Conservation (phyloP, 1,140 invertebrate genomes). For the Rhyzopertha dominica region DNA sequence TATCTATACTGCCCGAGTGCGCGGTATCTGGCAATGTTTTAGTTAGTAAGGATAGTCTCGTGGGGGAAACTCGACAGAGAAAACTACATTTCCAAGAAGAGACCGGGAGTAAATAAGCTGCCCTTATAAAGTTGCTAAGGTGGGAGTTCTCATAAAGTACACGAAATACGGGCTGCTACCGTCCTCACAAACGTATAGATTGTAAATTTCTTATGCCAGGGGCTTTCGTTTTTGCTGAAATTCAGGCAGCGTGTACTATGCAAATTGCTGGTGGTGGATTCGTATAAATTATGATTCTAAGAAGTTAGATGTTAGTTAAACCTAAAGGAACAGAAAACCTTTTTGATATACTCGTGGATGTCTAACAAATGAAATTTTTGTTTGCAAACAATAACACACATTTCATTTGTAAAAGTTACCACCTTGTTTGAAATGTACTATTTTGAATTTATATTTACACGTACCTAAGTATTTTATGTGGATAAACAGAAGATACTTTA, state of each 20-base stretch:
- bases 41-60: constrained; percentile 28
- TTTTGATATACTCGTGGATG: too few species aligned
- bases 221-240: too few species aligned
- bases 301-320: background rate
- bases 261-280: background rate
- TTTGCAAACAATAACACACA: too few species aligned
- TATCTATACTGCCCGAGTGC: constrained; percentile 28
- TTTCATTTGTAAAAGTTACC: too few species aligned
- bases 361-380: too few species aligned
- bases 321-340: constrained; percentile 5
- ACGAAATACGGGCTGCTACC: constrained; percentile 30
- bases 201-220: too few species aligned
- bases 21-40: constrained; percentile 27
- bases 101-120: constrained; percentile 17
- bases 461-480: too few species aligned
- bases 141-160: constrained; percentile 29
- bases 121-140: constrained; percentile 25
- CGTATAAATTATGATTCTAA: background rate
- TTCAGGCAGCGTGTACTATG: too few species aligned
- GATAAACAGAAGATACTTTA: too few species aligned
- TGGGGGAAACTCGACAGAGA: constrained; percentile 20
- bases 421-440: too few species aligned
- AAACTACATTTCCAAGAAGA: constrained; percentile 16
- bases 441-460: too few species aligned
- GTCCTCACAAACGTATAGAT: too few species aligned